phyloP scores from a whole-genome alignment of 2,888 invertebrate species.

The Ectemnius cavifrons region DNA sequence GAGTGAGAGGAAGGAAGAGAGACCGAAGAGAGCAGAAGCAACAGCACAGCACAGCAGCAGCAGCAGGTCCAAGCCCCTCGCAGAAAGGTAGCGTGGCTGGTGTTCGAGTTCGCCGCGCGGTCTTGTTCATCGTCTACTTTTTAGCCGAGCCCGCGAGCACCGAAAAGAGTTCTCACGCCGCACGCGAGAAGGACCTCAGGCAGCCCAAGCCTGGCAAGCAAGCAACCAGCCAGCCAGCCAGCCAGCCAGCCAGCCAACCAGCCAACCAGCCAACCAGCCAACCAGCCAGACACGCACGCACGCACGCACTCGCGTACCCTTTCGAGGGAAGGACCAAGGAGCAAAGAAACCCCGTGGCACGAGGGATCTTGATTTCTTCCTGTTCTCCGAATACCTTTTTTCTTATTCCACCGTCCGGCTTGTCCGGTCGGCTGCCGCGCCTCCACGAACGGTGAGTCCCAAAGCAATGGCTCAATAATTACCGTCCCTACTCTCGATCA shows the following conservation, averaged over 20 bases:
- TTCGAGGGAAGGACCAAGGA: constrained; percentile 45
- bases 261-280: constrained; percentile 34
- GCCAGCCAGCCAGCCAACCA: constrained; percentile 41
- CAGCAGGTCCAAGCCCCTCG: too few species aligned
- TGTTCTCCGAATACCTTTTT: constrained; percentile 27
- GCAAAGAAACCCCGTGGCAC: constrained; percentile 39
- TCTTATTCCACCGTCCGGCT: neutral
- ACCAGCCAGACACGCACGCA: constrained; percentile 42
- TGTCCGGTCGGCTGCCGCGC: constrained; percentile 23
- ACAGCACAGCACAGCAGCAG: constrained; percentile 15
- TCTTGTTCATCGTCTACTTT: constrained; percentile 53
- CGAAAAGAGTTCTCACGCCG: constrained; percentile 61
- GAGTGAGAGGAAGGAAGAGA: neutral
- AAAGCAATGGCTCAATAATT: neutral
- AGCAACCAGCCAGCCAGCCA: constrained; percentile 35
- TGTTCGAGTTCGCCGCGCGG: constrained; percentile 24
- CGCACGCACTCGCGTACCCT: constrained; percentile 48
- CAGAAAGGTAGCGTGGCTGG: too few species aligned
- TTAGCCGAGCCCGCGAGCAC: constrained; percentile 53
- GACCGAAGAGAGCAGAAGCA: constrained; percentile 28
- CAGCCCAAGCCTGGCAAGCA: constrained; percentile 30
- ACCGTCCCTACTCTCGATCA: neutral
- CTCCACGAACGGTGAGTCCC: constrained; percentile 46
- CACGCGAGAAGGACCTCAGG: constrained; percentile 57
- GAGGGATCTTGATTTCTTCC: constrained; percentile 49